Evolutionary conservation across 1,140 invertebrate genomes (phyloP).

Genomic region (Mylabris phalerata): DNA sequence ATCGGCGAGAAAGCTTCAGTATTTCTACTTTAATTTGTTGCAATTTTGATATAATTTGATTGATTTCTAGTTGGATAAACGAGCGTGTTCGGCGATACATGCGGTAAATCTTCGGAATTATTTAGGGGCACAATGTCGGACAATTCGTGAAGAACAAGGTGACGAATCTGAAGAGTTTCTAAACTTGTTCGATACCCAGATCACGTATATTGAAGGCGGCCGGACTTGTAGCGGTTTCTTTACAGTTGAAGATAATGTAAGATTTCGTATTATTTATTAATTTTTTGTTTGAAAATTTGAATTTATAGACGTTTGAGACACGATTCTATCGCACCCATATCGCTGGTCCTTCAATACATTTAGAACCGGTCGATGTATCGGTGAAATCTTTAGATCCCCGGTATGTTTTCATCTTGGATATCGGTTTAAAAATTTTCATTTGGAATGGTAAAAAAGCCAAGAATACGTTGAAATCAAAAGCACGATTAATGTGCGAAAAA

Average conservation of each 20-base stretch:
- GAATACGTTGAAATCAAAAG: slow-evolving; percentile 91
- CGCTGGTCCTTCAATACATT: slow-evolving; percentile 78
- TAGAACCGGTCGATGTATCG: slow-evolving; percentile 78
- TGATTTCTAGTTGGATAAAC: slow-evolving; percentile 78
- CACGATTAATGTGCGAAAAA: slow-evolving; percentile 92
- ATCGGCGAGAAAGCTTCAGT: slow-evolving; percentile 94
- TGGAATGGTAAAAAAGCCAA: slow-evolving; percentile 92
- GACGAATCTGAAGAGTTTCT: slow-evolving; percentile 97
- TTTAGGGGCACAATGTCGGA: slow-evolving; percentile 91
- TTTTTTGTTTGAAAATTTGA: slow-evolving; percentile 1
- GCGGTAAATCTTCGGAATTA: slow-evolving; percentile 96
- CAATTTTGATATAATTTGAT: not conserved
- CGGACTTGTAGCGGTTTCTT: slow-evolving; percentile 95
- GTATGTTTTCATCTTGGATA: slow-evolving; percentile 90
- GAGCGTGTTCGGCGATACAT: slow-evolving; percentile 97
- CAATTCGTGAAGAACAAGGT: slow-evolving; percentile 92
- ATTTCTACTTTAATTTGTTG: slow-evolving; percentile 27
- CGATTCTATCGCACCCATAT: slow-evolving; percentile 87
- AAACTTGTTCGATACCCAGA: slow-evolving; percentile 81
- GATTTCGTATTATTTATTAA: slow-evolving; percentile 19
- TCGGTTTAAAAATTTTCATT: slow-evolving; percentile 78
- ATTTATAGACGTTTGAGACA: slow-evolving; percentile 65
- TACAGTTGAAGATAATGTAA: slow-evolving; percentile 82
- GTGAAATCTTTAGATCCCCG: slow-evolving; percentile 75
- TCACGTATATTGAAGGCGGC: slow-evolving; percentile 96